These are phyloP conservation scores for Phenganax marumi DNA, from an alignment of 92 coral and sea anemone species.

Conservation along the genomic window DNA sequence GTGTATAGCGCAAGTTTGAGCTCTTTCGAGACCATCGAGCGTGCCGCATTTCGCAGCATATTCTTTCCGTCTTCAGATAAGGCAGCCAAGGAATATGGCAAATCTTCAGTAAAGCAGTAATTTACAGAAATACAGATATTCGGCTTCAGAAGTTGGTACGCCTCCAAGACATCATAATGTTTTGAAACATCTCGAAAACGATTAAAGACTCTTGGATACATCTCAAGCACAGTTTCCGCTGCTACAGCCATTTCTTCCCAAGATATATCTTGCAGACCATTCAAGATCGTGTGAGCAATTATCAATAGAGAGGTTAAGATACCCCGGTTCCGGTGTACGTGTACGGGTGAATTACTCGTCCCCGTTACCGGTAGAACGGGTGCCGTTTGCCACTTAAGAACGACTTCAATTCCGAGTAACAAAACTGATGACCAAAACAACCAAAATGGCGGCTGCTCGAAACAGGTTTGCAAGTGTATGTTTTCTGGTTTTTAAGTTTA, in stretches of 20 bases:
- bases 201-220: not conserved
- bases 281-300: slow-evolving; percentile 8
- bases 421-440: too few species aligned
- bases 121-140: not conserved
- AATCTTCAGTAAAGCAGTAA: not conserved
- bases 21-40: not conserved
- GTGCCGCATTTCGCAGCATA: not conserved
- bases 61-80: not conserved
- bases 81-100: not conserved
- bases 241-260: slow-evolving; percentile 13
- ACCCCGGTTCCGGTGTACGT: too few species aligned
- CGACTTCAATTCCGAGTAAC: too few species aligned
- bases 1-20: not conserved
- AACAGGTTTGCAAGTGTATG: too few species aligned
- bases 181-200: slow-evolving; percentile 2
- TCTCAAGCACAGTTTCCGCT: slow-evolving; percentile 12
- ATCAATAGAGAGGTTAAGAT: too few species aligned
- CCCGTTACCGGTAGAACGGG: too few species aligned
- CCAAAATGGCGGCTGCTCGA: too few species aligned
- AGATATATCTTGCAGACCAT: not conserved
- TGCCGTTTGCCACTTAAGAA: too few species aligned
- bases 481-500: too few species aligned
- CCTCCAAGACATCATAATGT: slow-evolving; percentile 12
- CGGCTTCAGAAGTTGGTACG: not conserved
- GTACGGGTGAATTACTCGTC: too few species aligned